A percentile compares a stretch with the other conserved stretches of the same genome.
These are phyloP conservation scores for Meandrusa payeni DNA, from an alignment of 2,888 invertebrate species.

Conservation along the genomic window DNA sequence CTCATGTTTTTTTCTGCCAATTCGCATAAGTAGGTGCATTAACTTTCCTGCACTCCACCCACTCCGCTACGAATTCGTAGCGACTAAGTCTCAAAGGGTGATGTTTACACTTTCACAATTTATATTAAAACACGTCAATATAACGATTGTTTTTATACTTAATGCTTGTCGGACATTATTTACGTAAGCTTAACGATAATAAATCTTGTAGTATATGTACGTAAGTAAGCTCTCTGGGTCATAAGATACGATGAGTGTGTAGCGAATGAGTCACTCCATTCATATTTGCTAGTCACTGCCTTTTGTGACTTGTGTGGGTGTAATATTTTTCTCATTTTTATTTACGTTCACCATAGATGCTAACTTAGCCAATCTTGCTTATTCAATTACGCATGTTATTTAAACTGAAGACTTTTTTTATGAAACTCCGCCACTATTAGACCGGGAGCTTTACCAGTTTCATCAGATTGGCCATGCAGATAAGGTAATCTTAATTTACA, in stretches of 20 bases:
- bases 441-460: too few species aligned
- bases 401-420: not conserved
- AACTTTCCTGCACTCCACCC: too few species aligned
- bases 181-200: conserved; percentile 21
- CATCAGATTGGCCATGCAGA: too few species aligned
- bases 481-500: too few species aligned
- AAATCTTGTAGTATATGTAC: conserved; percentile 20
- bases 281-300: conserved; percentile 26
- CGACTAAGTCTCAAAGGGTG: not conserved
- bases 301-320: conserved; percentile 23
- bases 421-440: too few species aligned
- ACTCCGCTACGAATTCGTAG: too few species aligned
- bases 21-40: too few species aligned
- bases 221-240: conserved; percentile 18
- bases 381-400: conserved; percentile 10
- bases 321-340: conserved; percentile 19
- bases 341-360: conserved; percentile 1
- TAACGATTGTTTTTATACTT: conserved; percentile 10
- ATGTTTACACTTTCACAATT: conserved; percentile 8
- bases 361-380: conserved; percentile 15
- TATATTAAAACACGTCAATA: not conserved
- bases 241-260: conserved; percentile 23
- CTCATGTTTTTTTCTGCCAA: too few species aligned
- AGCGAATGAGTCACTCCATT: conserved; percentile 24
- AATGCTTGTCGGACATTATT: conserved; percentile 4